phyloP scores from a whole-genome alignment of 2,888 invertebrate genomes.

The Caenorhabditis plicata region DNA sequence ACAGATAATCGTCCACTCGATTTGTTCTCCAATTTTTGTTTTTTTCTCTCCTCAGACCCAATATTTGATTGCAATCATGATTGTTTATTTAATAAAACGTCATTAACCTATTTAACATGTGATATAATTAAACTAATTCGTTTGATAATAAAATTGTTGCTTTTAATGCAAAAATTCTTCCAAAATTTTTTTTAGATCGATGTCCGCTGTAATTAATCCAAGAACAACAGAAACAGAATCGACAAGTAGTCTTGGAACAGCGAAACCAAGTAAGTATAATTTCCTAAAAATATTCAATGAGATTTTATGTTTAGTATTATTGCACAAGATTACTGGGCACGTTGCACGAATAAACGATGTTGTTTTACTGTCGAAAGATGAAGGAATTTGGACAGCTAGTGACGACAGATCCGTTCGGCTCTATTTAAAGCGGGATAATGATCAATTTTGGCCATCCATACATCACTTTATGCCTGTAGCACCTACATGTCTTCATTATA shows the following conservation, averaged over 20 bases:
- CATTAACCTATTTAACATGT: too few relatives aligned
- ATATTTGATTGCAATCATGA: too few relatives aligned
- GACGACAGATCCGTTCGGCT: conserved; percentile 74
- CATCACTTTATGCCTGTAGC: conserved; percentile 70
- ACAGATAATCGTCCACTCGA: too few relatives aligned
- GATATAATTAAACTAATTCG: too few relatives aligned
- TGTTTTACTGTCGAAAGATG: conserved; percentile 49
- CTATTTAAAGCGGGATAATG: conserved; percentile 94
- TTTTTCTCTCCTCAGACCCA: too few relatives aligned
- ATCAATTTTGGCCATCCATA: conserved; percentile 98
- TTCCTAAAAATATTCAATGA: not conserved
- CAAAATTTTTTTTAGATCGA: too few relatives aligned
- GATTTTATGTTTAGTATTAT: conserved; percentile 37
- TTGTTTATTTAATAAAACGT: too few relatives aligned
- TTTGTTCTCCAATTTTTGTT: too few relatives aligned
- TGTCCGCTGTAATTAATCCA: not conserved
- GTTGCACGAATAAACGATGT: conserved; percentile 57
- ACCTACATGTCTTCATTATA: conserved; percentile 54
- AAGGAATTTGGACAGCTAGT: conserved; percentile 47
- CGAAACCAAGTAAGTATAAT: conserved; percentile 31
- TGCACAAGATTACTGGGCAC: conserved; percentile 61
- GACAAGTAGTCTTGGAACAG: conserved; percentile 28
- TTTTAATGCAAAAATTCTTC: too few relatives aligned
- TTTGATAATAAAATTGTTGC: too few relatives aligned
- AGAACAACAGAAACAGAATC: not conserved